These are phyloP conservation scores for Manis javanica DNA, from an alignment of 2,797 vertebrate genomes.

Conservation along the genomic window DNA sequence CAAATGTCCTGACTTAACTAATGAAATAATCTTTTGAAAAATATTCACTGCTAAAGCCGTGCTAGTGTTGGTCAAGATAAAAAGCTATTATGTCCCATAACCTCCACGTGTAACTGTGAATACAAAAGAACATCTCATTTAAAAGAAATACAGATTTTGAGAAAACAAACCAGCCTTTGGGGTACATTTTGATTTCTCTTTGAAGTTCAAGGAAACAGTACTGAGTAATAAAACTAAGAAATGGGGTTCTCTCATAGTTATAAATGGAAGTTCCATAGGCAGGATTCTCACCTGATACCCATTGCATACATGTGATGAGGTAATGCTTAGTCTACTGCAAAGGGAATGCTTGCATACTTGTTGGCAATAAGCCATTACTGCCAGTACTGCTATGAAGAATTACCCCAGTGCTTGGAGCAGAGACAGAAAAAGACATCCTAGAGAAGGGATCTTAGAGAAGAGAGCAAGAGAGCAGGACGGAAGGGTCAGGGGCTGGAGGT, in stretches of 20 bases:
- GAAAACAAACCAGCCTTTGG: constrained; percentile 22
- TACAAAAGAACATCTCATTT: constrained; percentile 5
- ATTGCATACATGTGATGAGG: no score
- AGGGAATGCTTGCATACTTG: no score
- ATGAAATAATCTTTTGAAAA: constrained; percentile 55
- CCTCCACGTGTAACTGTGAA: background rate
- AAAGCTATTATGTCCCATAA: constrained; percentile 31
- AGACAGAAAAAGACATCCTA: no score
- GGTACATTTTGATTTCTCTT: constrained; percentile 30
- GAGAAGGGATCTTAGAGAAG: no score
- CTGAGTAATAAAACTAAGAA: constrained; percentile 24
- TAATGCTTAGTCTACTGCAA: no score
- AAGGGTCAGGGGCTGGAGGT: no score
- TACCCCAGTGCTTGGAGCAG: no score
- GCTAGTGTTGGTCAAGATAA: constrained; percentile 19
- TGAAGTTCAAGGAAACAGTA: constrained; percentile 45
- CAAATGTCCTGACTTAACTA: background rate
- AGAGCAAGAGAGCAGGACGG: no score
- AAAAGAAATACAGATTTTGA: constrained; percentile 27
- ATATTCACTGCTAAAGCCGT: constrained; percentile 21
- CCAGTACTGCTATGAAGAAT: no score
- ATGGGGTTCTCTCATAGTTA: background rate
- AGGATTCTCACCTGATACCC: no score
- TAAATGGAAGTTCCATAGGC: no score
- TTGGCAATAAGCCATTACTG: no score